phyloP scores from a whole-genome alignment of 2,797 vertebrate species.

The Huso huso region DNA sequence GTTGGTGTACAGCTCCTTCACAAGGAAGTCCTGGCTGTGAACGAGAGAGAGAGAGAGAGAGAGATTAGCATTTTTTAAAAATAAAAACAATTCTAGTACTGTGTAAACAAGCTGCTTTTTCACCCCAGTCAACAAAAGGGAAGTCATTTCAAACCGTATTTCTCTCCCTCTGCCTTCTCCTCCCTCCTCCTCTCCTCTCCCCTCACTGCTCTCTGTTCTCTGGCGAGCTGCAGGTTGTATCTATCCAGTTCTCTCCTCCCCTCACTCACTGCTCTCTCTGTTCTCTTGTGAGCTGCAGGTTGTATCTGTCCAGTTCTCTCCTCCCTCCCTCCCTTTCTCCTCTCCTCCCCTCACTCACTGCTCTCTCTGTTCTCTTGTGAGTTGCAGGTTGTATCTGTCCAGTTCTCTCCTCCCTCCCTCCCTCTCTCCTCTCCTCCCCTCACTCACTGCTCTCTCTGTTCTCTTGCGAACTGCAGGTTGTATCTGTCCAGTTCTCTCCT shows the following conservation, averaged over 20 bases:
- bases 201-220: background rate
- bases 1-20: slow-evolving; percentile 59
- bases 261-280: background rate
- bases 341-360: slow-evolving; percentile 38
- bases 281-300: background rate
- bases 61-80: too few species aligned
- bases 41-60: slow-evolving; percentile 25
- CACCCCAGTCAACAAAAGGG: too few species aligned
- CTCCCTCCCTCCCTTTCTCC: slow-evolving; percentile 33
- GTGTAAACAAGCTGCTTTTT: too few species aligned
- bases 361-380: slow-evolving; percentile 28
- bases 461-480: background rate
- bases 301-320: background rate
- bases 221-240: background rate
- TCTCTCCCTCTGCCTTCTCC: too few species aligned
- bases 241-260: background rate
- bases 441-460: slow-evolving; percentile 36
- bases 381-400: slow-evolving; percentile 5
- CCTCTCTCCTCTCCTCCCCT: slow-evolving; percentile 33
- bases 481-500: slow-evolving; percentile 29
- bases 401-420: slow-evolving; percentile 40
- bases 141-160: too few species aligned
- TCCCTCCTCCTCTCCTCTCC: too few species aligned
- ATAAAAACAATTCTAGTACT: too few species aligned
- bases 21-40: slow-evolving; percentile 56